These are phyloP conservation scores for Trogon surrucura DNA, from an alignment of 2,113 vertebrate species.

Conservation along the genomic window DNA sequence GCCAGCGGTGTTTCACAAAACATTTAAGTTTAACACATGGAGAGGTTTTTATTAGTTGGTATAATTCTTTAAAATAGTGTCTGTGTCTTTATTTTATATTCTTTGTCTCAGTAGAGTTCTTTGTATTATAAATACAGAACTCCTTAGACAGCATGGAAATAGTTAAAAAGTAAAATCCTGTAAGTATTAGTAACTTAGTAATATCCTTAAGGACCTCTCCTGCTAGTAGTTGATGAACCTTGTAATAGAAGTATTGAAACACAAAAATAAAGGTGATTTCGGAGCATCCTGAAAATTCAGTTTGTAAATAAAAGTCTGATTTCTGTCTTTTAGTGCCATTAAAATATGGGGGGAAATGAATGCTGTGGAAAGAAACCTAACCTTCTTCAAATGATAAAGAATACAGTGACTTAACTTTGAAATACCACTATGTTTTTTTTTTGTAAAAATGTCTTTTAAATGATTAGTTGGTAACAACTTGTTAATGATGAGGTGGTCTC, in stretches of 20 bases:
- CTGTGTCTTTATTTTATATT: neutral
- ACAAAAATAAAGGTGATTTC: neutral
- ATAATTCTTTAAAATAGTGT: neutral
- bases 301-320: neutral
- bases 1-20: neutral
- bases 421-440: neutral
- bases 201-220: neutral
- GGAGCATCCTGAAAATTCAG: neutral
- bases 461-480: neutral
- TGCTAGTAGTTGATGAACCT: neutral
- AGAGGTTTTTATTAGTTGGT: neutral
- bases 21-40: neutral
- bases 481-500: neutral
- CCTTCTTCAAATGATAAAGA: neutral
- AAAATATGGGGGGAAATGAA: neutral
- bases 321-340: neutral
- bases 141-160: neutral
- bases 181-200: neutral
- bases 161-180: neutral
- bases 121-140: neutral
- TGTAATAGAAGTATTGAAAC: neutral
- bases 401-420: neutral
- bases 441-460: neutral
- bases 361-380: neutral
- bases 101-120: neutral